Evolutionary conservation across 64 coral and sea anemone genomes (phyloP).

Genomic region (Porites australiensis): DNA sequence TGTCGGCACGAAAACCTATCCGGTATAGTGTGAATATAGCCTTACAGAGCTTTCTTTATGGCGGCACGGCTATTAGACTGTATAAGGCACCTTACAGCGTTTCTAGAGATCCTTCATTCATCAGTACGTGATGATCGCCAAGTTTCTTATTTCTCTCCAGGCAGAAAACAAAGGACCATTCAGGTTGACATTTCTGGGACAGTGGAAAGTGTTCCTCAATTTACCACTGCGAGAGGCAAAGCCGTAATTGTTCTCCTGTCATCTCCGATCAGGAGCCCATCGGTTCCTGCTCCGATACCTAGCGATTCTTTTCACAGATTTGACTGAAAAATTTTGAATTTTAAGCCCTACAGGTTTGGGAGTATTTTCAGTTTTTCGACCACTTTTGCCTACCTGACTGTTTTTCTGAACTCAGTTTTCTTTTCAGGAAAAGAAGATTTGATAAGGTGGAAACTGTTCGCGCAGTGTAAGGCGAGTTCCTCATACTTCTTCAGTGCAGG

Average conservation of each 20-base stretch:
- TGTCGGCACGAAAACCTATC: too few species aligned
- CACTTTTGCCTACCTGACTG: neutral
- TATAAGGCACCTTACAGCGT: neutral
- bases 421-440: conserved; percentile 2
- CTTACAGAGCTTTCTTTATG: neutral
- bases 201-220: neutral
- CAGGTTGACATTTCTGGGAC: neutral
- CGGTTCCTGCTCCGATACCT: neutral
- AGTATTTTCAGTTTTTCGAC: neutral
- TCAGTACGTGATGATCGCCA: neutral
- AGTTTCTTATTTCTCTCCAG: conserved; percentile 1
- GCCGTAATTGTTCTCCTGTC: neutral
- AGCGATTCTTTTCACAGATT: neutral
- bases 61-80: neutral
- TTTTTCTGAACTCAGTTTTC: neutral
- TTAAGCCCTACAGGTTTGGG: neutral
- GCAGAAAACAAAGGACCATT: neutral
- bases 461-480: neutral
- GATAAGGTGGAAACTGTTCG: neutral
- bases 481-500: neutral
- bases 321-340: neutral
- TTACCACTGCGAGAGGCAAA: conserved; percentile 1
- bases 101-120: neutral
- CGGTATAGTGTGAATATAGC: neutral
- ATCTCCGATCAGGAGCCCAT: neutral